phyloP scores from a whole-genome alignment of 2,113 vertebrate species.

The Prunella himalayana region DNA sequence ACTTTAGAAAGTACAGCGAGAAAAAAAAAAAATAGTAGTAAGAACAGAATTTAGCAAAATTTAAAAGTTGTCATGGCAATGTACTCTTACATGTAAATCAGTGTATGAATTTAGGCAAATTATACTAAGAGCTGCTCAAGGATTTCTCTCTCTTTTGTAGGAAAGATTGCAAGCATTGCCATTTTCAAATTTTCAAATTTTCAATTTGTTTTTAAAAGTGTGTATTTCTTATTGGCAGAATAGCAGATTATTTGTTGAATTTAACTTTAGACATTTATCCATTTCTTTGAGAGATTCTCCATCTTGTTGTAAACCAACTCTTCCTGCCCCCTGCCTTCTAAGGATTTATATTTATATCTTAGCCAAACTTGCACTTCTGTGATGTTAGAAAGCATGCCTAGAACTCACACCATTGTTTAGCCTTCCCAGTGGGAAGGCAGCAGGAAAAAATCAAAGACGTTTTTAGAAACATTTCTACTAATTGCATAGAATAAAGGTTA shows the following conservation, averaged over 20 bases:
- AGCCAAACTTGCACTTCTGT: neutral
- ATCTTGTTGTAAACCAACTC: neutral
- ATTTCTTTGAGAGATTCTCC: neutral
- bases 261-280: neutral
- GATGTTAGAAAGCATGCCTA: neutral
- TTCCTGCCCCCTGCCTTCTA: neutral
- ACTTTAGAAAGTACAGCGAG: neutral
- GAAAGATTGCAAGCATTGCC: neutral
- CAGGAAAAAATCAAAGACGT: neutral
- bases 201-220: neutral
- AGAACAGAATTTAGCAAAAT: neutral
- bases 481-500: neutral
- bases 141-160: neutral
- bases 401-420: neutral
- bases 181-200: neutral
- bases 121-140: neutral
- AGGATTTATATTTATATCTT: neutral
- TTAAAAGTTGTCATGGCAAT: slow-evolving; percentile 26
- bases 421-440: neutral
- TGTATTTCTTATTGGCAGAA: neutral
- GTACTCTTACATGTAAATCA: neutral
- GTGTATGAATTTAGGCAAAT: neutral
- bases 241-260: neutral
- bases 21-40: neutral
- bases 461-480: neutral